Conservation (phyloP, 2,888 invertebrate genomes). For the Mimachlamys varia region DNA sequence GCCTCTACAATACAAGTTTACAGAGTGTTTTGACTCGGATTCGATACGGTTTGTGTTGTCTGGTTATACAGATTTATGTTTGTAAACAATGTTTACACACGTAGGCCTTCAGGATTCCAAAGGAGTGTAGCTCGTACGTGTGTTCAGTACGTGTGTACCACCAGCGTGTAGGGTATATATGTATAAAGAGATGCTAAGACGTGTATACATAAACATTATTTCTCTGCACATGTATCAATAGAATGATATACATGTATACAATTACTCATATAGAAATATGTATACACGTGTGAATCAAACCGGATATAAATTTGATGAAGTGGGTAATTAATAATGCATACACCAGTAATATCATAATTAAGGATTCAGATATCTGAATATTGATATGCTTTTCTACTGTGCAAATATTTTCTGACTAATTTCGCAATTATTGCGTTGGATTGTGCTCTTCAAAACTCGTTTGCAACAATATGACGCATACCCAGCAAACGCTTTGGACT, state of each 20-base stretch:
- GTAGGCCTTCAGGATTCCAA: neutral
- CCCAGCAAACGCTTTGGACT: too few relatives aligned
- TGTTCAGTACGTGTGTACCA: neutral
- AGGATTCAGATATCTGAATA: neutral
- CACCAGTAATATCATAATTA: neutral
- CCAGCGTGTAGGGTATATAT: neutral
- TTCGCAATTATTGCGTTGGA: too few relatives aligned
- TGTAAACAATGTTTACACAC: too few relatives aligned
- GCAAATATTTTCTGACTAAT: neutral
- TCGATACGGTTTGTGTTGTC: neutral
- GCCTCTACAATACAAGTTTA: too few relatives aligned
- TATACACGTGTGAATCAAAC: neutral
- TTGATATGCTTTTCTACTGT: neutral
- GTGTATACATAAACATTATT: too few relatives aligned
- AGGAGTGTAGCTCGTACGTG: neutral
- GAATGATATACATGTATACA: neutral
- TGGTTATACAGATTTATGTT: neutral
- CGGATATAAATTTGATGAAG: neutral
- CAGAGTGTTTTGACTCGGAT: too few relatives aligned
- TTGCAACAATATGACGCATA: neutral
- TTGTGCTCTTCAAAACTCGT: neutral
- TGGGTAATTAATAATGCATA: neutral
- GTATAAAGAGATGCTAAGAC: neutral
- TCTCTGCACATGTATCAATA: too few relatives aligned
- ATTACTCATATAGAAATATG: neutral